Conservation (phyloP, 2,797 vertebrate genomes). For the Sciurus vulgaris region DNA sequence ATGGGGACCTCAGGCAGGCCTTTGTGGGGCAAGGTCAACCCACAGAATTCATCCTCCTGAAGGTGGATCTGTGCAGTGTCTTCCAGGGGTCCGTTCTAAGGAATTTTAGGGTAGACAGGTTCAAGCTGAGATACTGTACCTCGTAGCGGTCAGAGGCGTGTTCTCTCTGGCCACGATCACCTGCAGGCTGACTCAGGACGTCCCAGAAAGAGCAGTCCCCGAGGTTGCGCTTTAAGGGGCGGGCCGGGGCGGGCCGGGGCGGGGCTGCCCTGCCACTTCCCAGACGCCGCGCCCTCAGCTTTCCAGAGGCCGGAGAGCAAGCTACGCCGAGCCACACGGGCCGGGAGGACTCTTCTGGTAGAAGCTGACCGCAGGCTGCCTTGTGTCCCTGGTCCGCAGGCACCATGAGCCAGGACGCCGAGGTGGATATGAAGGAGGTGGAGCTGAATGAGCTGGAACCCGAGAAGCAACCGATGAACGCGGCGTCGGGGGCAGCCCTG, state of each 20-base stretch:
- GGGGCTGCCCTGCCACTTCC: neutral
- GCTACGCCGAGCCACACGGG: accelerated
- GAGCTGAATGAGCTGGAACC: conserved; percentile 94
- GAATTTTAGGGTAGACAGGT: neutral
- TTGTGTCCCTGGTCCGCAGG: neutral
- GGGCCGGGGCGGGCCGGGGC: conserved; percentile 3
- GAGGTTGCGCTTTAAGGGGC: conserved; percentile 48
- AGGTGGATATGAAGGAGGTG: conserved; percentile 94
- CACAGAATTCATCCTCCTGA: neutral
- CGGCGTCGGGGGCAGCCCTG: conserved; percentile 72
- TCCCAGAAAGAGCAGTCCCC: accelerated
- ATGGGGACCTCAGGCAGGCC: too few species aligned
- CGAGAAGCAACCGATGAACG: conserved; percentile 94
- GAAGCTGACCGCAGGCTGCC: neutral
- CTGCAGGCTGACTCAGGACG: accelerated
- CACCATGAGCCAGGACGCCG: conserved; percentile 89
- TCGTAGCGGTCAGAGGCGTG: neutral
- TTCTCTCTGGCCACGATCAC: accelerated
- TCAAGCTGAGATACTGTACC: neutral
- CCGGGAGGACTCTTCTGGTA: accelerated
- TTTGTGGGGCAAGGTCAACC: neutral
- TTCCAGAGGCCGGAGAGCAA: neutral
- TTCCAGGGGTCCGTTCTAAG: too few species aligned
- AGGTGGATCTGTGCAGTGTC: neutral
- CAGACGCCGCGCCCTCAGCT: accelerated